Base-by-base conservation (phyloP, 2,113 vertebrate genomes). In the Puma concolor region DNA sequence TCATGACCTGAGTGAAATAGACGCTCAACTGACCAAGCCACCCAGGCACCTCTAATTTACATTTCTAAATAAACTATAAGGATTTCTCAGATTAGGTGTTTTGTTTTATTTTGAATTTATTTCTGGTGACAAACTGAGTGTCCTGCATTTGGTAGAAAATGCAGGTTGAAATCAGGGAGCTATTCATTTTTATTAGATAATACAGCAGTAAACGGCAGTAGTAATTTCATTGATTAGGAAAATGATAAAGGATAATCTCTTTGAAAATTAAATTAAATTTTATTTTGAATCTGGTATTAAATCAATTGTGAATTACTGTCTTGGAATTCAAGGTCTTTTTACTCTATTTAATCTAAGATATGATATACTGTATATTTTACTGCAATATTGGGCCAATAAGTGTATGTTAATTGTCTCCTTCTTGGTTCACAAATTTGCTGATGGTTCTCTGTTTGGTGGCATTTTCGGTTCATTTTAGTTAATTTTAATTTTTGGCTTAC, bases 101-200 rank as follows among this genome's bases (percentile, higher is more conserved):
- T 87, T 52, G 21, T 74, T 93, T 93, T 64, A 60, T 66, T 7
- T n/a, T 88, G 27, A 0, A 33, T 67, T 76, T 52, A 87, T 2
- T 80, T 69, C 41, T 31, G 27, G 27, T 36, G 41, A 41, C 19
- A n/a, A 57, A 76, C 7, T 89, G 19, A 76, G 3, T 14, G 2
- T 27, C 8, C 38, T 69, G 7, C 11, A 5, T 29, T 50, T 38
- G 36, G 1, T 48, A 89, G 2, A 8, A 52, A 64, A 48, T 67
- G 1, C 16, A 66, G 10, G 7, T 7, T 89, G 72, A 81, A 77
- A 38, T 71, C 31, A 66, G 17, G 63, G 9, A n/a, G 12, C 9
- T 91, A 36, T 41, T 85, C 29, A 71, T 52, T 91, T 83, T 85
- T 97, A 67, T 93, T 87, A 88, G 38, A 48, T 93, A 95, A 60